Conservation (phyloP, 2,888 invertebrate genomes). For the Seira ritae region DNA sequence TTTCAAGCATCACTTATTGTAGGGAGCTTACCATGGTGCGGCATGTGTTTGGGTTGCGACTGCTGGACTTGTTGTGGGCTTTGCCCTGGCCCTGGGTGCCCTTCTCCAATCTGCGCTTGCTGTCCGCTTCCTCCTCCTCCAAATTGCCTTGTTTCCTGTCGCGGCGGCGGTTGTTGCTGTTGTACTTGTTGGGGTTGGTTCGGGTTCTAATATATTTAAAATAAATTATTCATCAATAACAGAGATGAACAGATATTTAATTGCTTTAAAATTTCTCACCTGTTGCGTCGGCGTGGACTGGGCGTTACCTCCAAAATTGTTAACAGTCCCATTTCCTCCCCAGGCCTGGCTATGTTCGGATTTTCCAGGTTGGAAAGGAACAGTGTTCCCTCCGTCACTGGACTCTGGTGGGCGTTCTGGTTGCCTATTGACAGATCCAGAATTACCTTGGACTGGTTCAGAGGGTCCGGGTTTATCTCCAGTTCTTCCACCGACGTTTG, state of each 20-base stretch:
- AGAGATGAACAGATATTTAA: no score
- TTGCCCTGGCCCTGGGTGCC: no score
- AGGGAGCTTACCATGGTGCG: constrained; percentile 38
- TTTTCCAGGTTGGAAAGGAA: background rate
- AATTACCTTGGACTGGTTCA: background rate
- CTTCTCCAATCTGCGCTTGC: no score
- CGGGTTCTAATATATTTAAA: no score
- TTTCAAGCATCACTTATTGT: no score
- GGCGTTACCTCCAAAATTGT: constrained; percentile 28
- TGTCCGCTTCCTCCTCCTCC: background rate
- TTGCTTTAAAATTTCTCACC: no score
- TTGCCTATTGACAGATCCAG: constrained; percentile 17
- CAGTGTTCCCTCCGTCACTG: constrained; percentile 6
- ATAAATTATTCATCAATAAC: no score
- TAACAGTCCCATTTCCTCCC: constrained; percentile 12
- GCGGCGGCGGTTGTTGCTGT: no score
- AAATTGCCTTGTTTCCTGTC: no score
- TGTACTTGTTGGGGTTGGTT: no score
- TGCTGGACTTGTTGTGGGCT: background rate
- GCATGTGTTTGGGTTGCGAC: constrained; percentile 18
- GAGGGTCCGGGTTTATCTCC: background rate
- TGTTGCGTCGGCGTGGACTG: background rate
- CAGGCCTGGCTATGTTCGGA: constrained; percentile 2
- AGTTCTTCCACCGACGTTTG: background rate
- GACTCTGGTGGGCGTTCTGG: background rate